Base-by-base conservation (phyloP, 2,797 vertebrate species). In the Ctenopoma kingsleyae region DNA sequence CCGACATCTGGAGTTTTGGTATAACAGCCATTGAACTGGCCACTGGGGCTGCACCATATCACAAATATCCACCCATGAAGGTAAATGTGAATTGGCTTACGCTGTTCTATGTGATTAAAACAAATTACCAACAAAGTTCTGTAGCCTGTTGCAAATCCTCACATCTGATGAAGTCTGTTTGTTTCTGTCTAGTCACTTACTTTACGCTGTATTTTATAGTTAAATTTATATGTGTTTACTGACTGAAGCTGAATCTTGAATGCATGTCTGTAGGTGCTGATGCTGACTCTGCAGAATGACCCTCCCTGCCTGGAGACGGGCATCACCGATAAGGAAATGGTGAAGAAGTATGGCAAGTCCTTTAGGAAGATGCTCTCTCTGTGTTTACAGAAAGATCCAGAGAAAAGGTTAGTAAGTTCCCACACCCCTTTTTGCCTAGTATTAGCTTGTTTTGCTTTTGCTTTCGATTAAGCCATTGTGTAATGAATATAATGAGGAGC, bases 371-470 rank as follows among this genome's bases (percentile, higher is more conserved):
- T 99, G 98, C 93, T 99, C 88, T 97, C 96, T 1, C 92, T 93
- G 48, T 99, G 98, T 92, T 94, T 99, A 93, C 98, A 99, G 79
- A 99, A 99, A 89, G 98, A 99, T 81, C 98, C 98, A 0, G 98
- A 98, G 70, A 99, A 99, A 94, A 97, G 98, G 98, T 98, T 30
- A 50, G 81, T 51, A 36, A 16, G 9, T 55, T 16, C 20, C 6
- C 9, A 25, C 38, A 22, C 13, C 7, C 1, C 0, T 43, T 12
- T 9, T 40, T 48, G 13, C 23, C 30, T 64, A 12, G 9, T 40
- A 1, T n/a, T 17, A n/a, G n/a, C 27, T 49, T 64, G 4, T 43
- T 38, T 9, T 38, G 11, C 25, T 52, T 64, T 72, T 63, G 36
- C 10, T 56, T 67, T 56, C 13, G 11, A 11, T 56, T 12, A 36